Evolutionary conservation across 2,888 invertebrate genomes (phyloP).

Genomic region (Odontothrips loti): DNA sequence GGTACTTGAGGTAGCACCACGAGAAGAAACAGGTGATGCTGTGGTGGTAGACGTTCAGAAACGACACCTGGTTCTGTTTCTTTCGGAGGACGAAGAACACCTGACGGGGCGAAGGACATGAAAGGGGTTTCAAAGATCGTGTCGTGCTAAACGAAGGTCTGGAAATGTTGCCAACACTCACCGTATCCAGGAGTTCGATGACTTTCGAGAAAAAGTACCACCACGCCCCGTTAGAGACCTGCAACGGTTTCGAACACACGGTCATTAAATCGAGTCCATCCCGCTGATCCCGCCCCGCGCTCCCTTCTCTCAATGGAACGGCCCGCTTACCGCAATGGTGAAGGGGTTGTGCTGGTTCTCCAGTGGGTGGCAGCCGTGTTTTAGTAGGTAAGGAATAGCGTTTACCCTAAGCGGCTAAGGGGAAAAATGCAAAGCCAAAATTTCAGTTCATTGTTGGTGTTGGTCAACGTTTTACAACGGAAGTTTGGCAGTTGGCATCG

Average conservation of each 20-base stretch:
- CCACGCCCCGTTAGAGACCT: slow-evolving; percentile 58
- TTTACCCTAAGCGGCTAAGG: neutral
- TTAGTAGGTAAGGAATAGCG: slow-evolving; percentile 48
- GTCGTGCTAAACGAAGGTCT: too few species aligned
- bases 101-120: slow-evolving; percentile 37
- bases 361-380: slow-evolving; percentile 42
- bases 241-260: slow-evolving; percentile 40
- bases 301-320: too few species aligned
- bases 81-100: slow-evolving; percentile 86
- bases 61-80: slow-evolving; percentile 81
- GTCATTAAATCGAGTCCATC: too few species aligned
- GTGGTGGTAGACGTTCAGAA: slow-evolving; percentile 87
- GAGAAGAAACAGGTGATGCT: slow-evolving; percentile 71
- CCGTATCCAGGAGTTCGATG: slow-evolving; percentile 71
- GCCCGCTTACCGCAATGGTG: slow-evolving; percentile 55
- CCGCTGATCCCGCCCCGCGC: neutral
- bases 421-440: slow-evolving; percentile 38
- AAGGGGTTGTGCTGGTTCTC: slow-evolving; percentile 49
- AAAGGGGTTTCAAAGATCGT: neutral
- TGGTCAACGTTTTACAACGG: too few species aligned
- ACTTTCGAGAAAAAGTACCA: slow-evolving; percentile 77
- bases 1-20: slow-evolving; percentile 74
- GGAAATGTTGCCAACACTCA: slow-evolving; percentile 36
- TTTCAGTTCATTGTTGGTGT: too few species aligned
- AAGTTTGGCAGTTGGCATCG: too few species aligned